Conservation (phyloP, 53 echinoderm and acorn worm species). For the Henricia sp. region DNA sequence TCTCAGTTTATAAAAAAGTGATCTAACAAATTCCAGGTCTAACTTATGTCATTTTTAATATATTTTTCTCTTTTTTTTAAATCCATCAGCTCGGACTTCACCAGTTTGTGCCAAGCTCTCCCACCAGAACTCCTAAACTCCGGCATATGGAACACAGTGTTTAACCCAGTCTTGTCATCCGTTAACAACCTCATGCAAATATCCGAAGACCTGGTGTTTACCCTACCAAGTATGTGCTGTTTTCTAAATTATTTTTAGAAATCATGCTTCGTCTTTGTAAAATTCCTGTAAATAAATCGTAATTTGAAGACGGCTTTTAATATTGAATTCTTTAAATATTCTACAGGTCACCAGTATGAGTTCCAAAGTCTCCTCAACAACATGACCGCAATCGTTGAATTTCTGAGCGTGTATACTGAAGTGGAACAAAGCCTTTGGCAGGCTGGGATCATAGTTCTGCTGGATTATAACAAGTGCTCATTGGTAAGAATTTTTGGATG, state of each 20-base stretch:
- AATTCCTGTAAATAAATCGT: no score
- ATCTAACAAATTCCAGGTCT: no score
- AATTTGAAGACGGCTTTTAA: no score
- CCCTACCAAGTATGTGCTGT: constrained; percentile 70
- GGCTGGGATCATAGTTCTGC: constrained; percentile 35
- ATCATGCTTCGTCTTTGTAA: no score
- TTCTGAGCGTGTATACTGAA: constrained; percentile 33
- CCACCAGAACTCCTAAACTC: constrained; percentile 26
- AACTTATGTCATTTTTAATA: no score
- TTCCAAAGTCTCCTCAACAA: constrained; percentile 66
- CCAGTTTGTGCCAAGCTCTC: not conserved
- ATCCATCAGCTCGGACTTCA: not conserved
- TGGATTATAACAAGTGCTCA: constrained; percentile 14
- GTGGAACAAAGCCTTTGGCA: constrained; percentile 18
- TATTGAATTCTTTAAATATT: not conserved
- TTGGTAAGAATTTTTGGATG: constrained; percentile 42
- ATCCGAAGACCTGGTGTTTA: constrained; percentile 66
- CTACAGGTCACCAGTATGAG: constrained; percentile 61
- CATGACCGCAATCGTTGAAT: constrained; percentile 47
- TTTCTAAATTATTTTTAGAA: not conserved
- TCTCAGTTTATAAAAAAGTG: no score
- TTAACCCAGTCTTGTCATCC: not conserved
- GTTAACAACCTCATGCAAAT: constrained; percentile 58
- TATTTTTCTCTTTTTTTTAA: no score
- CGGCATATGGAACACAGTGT: constrained; percentile 11